These are phyloP conservation scores for Pluvianellus socialis DNA, from an alignment of 2,113 vertebrate genomes.

Conservation along the genomic window DNA sequence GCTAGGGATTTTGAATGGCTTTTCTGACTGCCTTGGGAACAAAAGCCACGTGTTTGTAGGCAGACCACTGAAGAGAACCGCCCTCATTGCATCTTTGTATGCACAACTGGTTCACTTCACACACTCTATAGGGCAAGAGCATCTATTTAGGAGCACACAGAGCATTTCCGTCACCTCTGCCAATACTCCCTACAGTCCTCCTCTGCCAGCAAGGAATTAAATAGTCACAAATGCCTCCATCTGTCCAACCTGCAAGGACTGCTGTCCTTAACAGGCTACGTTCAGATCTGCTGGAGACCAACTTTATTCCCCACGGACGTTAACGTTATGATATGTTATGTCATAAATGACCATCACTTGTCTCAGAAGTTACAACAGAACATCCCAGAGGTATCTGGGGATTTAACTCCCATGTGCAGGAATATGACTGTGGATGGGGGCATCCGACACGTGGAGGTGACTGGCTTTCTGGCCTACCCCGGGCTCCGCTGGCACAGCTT, in stretches of 20 bases:
- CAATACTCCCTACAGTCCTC: background rate
- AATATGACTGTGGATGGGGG: accelerated
- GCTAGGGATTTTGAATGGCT: background rate
- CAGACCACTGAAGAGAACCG: background rate
- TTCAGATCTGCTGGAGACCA: background rate
- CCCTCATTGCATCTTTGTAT: background rate
- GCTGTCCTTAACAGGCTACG: background rate
- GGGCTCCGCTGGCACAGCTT: accelerated
- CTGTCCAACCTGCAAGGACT: background rate
- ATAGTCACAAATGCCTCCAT: background rate
- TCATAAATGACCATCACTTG: background rate
- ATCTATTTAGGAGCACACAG: background rate
- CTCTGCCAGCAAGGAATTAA: background rate
- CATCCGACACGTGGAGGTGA: accelerated
- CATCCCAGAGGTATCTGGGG: background rate
- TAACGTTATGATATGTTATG: background rate
- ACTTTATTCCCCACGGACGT: accelerated
- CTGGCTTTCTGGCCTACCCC: accelerated
- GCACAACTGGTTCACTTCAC: background rate
- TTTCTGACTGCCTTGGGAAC: background rate
- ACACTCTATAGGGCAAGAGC: background rate
- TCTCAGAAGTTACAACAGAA: background rate
- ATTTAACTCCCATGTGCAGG: accelerated
- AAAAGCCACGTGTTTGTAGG: background rate
- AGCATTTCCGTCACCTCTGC: background rate